A percentile compares a stretch with the other conserved stretches of the same genome.
These are phyloP conservation scores for Eudasyphora cyanicolor DNA, from an alignment of 2,888 invertebrate species.

Conservation along the genomic window DNA sequence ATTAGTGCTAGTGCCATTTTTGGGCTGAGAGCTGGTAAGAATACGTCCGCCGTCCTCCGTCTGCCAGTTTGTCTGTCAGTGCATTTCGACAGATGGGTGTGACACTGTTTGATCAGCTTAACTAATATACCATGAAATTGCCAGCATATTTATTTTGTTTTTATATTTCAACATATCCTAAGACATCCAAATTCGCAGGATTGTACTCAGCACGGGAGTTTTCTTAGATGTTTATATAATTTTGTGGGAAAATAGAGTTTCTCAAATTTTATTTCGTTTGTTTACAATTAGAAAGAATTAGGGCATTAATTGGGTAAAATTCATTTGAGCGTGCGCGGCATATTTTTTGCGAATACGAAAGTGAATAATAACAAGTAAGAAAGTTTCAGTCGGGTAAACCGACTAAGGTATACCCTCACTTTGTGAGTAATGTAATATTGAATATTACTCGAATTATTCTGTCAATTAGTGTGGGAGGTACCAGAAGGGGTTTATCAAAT, in stretches of 20 bases:
- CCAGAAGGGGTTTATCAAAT: no score
- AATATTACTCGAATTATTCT: no score
- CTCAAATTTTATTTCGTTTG: neutral
- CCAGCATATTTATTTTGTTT: constrained; percentile 35
- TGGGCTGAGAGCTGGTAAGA: neutral
- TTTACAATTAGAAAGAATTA: neutral
- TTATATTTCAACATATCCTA: neutral
- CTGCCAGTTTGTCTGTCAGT: neutral
- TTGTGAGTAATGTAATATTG: no score
- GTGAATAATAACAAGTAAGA: no score
- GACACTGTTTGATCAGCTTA: constrained; percentile 55
- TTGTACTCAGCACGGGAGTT: no score
- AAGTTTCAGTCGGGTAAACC: no score
- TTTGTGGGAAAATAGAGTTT: neutral
- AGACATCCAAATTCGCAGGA: no score
- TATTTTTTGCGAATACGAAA: no score
- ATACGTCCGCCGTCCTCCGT: neutral
- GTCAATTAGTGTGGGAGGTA: no score
- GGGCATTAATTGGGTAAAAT: no score
- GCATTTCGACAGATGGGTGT: constrained; percentile 51
- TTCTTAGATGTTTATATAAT: neutral
- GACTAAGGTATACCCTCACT: no score
- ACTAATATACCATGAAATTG: constrained; percentile 47
- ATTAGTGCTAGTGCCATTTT: neutral
- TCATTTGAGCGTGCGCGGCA: no score